Evolutionary conservation across 2,888 invertebrate species (phyloP), one percentile per base, ranked within the genome.

Genomic region (Latrodectus hesperus): DNA sequence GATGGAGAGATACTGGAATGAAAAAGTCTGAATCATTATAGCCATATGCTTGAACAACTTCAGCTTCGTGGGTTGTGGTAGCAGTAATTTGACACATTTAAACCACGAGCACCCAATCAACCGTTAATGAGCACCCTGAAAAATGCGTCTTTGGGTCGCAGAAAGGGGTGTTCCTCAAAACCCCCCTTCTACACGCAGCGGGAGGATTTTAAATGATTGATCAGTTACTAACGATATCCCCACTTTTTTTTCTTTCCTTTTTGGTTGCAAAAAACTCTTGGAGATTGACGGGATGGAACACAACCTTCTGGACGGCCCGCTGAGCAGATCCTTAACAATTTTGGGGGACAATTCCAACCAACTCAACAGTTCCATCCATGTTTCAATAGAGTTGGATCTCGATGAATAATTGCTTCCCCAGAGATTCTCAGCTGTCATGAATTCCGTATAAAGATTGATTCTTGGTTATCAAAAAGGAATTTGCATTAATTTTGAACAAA

Each of bases 161-260:
- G 60, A 60, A 22, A 60, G 60, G 60, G 12, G 4, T 60, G n/a
- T 60, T n/a, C 14, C 8, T 60, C n/a, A 12, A 60, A n/a, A n/a
- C 12, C 60, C n/a, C 60, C 60, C 60, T 60, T 60, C n/a, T 60
- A 11, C 60, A 60, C 60, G 0, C 60, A 60, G n/a, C 60, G 60
- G 60, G 60, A 60, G 60, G n/a, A 60, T 60, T 60, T 60, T 60
- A 60, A 60, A 60, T 60, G 60, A 60, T 60, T 60, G 60, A 60
- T 60, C 60, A 16, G 60, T n/a, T 16, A 60, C 60, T 60, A 60
- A 60, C 60, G 60, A 60, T 38, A 38, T 60, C 60, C 60, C 55
- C 38, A 6, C 38, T n/a, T 60, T 60, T 60, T 60, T 60, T 60
- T 6, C 22, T 22, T 22, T 22, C 22, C 22, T 22, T 22, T 22